phyloP scores from a whole-genome alignment of 2,113 vertebrate species.

The Patagioenas fasciata region DNA sequence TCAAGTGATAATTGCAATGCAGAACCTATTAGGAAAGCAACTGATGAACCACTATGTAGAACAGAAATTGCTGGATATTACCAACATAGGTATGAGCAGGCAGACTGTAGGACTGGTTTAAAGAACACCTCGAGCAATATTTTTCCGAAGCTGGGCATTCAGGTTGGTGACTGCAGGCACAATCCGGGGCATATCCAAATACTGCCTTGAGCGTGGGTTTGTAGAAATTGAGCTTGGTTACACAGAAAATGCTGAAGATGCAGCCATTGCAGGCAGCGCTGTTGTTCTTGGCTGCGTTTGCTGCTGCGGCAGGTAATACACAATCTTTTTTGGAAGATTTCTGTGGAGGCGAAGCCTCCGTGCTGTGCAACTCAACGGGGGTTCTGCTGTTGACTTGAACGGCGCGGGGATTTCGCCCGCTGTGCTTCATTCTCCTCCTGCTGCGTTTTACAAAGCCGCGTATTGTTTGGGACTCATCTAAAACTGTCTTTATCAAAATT shows the following conservation, averaged over 20 bases:
- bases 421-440: constrained; percentile 27
- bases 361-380: background rate
- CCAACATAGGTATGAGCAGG: background rate
- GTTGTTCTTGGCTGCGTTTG: background rate
- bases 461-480: background rate
- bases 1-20: background rate
- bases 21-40: background rate
- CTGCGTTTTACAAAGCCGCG: background rate
- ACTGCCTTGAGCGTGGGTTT: accelerated
- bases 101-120: background rate
- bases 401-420: constrained; percentile 5
- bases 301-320: background rate
- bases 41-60: background rate
- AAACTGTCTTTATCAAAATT: constrained; percentile 48
- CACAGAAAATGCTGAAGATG: background rate
- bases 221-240: background rate
- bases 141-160: background rate
- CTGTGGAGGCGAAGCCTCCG: background rate
- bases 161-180: background rate
- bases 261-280: background rate
- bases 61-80: background rate
- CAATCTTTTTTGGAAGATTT: background rate
- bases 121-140: background rate
- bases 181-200: background rate
- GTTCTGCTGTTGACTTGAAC: background rate